Evolutionary conservation across 92 coral and sea anemone species (phyloP), one percentile per base, ranked within the genome.

Genomic region (Chrysogorgia sp.): DNA sequence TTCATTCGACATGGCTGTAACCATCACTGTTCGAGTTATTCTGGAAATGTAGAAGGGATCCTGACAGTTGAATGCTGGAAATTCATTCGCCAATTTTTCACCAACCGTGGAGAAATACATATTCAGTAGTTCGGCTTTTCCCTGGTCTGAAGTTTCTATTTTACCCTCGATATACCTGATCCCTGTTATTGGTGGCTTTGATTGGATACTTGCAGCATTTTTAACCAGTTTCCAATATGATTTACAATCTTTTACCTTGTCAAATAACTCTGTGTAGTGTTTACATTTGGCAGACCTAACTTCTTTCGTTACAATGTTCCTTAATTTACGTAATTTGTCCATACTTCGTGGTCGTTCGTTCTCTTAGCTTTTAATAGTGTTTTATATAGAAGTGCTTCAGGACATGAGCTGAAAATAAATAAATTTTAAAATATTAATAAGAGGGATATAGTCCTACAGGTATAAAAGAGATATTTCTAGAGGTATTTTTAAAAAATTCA

Each of bases 211-310:
- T 30, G 77, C 15, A 52, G 81, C 84, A 22, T 65, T 74, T 64
- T 70, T 84, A 21, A 85, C 49, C 33, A 50, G 82, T 53, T 67
- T 80, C 85, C 89, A 85, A 64, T 81, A 81, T n/a, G 86, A 81
- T 30, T 68, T 55, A 55, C 69, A 76, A 77, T 82, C 77, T 79
- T 77, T 82, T 21, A 87, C 77, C 33, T 78, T 48, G 40, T 75
- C 26, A 60, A 74, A 86, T 61, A 75, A 33, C 21, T 75, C 56
- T 26, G 33, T 55, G 59, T 83, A 83, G 55, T 83, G 77, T 26
- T 82, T 47, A 72, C 68, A 60, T 71, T 86, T 86, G 32, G 87
- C 61, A 10, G 31, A 52, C 67, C 87, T 59, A 0, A 86, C 84
- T 22, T 77, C 68, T 33, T 40, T 70, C 43, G 84, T 86, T 35